Base-by-base conservation (phyloP, 1,140 invertebrate species). In the Heliconius hermathena region DNA sequence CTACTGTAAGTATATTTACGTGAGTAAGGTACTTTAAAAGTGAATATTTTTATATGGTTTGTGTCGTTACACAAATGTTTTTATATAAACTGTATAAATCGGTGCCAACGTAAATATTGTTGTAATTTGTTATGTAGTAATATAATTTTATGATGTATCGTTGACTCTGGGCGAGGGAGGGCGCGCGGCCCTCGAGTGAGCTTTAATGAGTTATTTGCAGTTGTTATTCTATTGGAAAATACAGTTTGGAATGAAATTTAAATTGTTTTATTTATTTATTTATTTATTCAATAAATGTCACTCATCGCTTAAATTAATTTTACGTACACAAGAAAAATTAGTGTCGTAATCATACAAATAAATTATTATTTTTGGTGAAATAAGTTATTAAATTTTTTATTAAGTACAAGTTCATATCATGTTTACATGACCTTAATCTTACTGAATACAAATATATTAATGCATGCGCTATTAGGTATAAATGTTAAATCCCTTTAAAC, bases 31-130 rank as follows among this genome's bases (percentile, higher is more conserved):
- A 86, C 84, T 89, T 84, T 90, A 91, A 46, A 46, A 90, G 89
- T 87, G 89, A 91, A 93, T 94, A 93, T 94, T 94, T 94, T 93
- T 94, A 93, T 94, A 93, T 92, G 76, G 79, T 90, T 90, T 92
- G 90, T 94, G 91, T 87, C 76, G 73, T 82, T 77, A 93, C 92
- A 91, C 91, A 92, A 92, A 91, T 92, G 87, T 91, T 93, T 91
- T 94, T 93, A 90, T 91, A 90, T 90, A 82, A 83, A 87, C 81
- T 91, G 88, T 93, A 90, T 91, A 89, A 94, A 91, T 92, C 86
- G 92, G 93, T 94, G 93, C 93, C 93, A 94, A 94, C 93, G 90
- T 93, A 90, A 93, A 91, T 90, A 92, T 93, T 92, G 93, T 93
- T 94, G 91, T 94, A 93, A 91, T 93, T 81, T 94, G 93, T 94